Percentiles rank a stretch among this genome's conserved stretches.
phyloP scores from a whole-genome alignment of 2,113 vertebrate genomes.

The Isurus oxyrinchus region DNA sequence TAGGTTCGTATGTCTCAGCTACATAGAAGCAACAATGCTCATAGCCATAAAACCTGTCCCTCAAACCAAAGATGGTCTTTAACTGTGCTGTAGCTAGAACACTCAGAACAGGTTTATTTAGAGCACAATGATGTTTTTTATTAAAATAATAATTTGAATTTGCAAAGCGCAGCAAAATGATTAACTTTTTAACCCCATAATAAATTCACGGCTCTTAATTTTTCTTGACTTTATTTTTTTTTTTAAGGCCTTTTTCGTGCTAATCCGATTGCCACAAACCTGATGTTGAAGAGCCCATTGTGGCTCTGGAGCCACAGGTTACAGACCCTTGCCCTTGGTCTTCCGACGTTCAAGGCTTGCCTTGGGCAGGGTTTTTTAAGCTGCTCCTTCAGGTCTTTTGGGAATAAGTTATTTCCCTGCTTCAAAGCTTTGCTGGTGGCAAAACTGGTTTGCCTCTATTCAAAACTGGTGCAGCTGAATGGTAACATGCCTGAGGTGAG shows the following conservation, averaged over 20 bases:
- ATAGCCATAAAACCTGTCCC: no score
- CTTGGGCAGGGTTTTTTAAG: not conserved
- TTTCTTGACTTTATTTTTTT: not conserved
- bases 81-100: no score
- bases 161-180: not conserved
- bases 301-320: not conserved
- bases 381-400: not conserved
- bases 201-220: not conserved
- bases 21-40: no score
- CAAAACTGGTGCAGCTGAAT: not conserved
- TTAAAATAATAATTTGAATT: no score
- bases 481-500: not conserved
- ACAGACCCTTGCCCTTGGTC: not conserved
- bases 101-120: no score
- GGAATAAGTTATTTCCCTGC: not conserved
- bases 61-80: no score
- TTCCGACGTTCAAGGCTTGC: not conserved
- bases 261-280: not conserved
- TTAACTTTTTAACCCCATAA: not conserved
- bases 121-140: no score
- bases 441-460: not conserved
- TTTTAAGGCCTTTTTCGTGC: not conserved
- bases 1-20: no score
- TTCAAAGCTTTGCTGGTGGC: not conserved
- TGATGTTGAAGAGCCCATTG: not conserved